Conservation (phyloP, 1,140 invertebrate species). For the Apis mellifera region DNA sequence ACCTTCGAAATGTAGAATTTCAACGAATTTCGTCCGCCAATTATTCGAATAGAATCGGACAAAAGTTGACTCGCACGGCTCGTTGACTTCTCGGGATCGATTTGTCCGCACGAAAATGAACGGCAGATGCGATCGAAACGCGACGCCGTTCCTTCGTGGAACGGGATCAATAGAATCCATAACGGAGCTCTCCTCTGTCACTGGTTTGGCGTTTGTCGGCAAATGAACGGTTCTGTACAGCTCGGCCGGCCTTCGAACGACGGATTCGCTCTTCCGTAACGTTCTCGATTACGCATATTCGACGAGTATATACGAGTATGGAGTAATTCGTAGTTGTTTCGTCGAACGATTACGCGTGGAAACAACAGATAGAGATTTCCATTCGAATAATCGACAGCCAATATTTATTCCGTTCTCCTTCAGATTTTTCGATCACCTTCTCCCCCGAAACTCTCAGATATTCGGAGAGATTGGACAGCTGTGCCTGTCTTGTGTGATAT, state of each 20-base stretch:
- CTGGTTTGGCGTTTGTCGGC: neutral
- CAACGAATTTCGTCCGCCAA: neutral
- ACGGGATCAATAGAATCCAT: conserved; percentile 12
- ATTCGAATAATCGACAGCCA: too few species aligned
- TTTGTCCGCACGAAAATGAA: conserved; percentile 39
- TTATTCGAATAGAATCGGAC: neutral
- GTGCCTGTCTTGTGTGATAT: neutral
- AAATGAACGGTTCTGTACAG: conserved; percentile 44
- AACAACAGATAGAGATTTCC: too few species aligned
- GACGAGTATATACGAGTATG: too few species aligned
- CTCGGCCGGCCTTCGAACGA: conserved; percentile 32
- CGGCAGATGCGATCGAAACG: conserved; percentile 19
- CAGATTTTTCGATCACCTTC: too few species aligned
- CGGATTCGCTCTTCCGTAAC: too few species aligned
- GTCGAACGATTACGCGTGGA: too few species aligned
- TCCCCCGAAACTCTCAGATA: neutral
- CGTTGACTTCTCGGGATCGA: conserved; percentile 21
- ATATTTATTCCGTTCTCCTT: too few species aligned
- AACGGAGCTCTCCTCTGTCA: neutral
- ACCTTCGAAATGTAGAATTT: too few species aligned
- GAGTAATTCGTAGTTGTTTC: too few species aligned
- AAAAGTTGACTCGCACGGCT: neutral
- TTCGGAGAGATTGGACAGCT: neutral
- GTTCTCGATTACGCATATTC: too few species aligned
- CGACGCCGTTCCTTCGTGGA: neutral